Conservation (phyloP, 2,888 invertebrate species). For the Sarcophaga subvicina region DNA sequence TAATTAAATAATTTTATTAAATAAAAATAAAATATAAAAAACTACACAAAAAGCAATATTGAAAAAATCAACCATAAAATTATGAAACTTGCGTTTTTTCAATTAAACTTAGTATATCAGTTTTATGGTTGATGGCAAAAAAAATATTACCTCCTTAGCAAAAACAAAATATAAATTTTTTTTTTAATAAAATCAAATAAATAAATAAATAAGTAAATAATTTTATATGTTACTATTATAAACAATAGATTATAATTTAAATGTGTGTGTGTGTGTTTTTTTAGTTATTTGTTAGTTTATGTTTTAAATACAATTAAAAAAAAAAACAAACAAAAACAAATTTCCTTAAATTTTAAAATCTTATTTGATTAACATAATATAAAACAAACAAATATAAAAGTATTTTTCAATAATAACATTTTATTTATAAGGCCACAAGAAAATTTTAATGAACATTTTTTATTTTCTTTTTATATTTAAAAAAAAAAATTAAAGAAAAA, state of each 20-base stretch:
- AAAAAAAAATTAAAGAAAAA: too few relatives aligned
- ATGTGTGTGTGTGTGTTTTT: conserved; percentile 37
- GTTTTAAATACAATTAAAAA: conserved; percentile 39
- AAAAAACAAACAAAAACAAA: too few relatives aligned
- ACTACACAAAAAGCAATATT: conserved; percentile 58
- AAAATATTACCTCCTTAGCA: conserved; percentile 80
- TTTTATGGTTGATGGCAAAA: conserved; percentile 70
- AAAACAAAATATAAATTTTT: conserved; percentile 73
- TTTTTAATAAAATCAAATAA: conserved; percentile 25
- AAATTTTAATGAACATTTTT: conserved; percentile 61
- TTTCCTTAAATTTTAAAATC: too few relatives aligned
- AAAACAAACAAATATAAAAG: neutral
- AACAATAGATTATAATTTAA: conserved; percentile 59
- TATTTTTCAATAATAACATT: neutral
- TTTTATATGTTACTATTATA: conserved; percentile 64
- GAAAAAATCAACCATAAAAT: conserved; percentile 54
- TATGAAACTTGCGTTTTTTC: neutral
- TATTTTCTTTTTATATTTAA: too few relatives aligned
- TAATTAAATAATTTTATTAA: neutral
- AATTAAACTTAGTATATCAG: neutral
- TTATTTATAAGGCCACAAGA: neutral
- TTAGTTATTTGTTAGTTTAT: conserved; percentile 68
- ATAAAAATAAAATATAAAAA: conserved; percentile 48
- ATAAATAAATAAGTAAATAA: conserved; percentile 54
- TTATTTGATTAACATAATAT: too few relatives aligned